These are phyloP conservation scores for Ferrisia virgata DNA, from an alignment of 2,888 invertebrate species.

Conservation along the genomic window DNA sequence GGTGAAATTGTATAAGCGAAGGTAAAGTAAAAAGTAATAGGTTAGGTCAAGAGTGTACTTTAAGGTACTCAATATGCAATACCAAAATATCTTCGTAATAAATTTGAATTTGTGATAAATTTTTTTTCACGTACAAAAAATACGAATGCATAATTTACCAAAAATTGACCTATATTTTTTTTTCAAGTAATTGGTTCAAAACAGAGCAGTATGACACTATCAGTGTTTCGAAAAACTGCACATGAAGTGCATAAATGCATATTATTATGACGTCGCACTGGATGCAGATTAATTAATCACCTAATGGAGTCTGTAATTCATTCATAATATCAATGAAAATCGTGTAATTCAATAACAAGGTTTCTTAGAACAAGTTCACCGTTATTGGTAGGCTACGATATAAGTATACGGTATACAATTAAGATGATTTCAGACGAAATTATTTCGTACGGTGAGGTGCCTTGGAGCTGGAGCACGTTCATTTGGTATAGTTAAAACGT, in stretches of 20 bases:
- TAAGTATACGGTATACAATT: background rate
- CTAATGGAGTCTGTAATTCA: background rate
- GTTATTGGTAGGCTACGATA: no score
- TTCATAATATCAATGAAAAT: constrained; percentile 10
- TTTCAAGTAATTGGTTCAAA: background rate
- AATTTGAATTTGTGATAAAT: background rate
- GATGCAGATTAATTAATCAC: background rate
- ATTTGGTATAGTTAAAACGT: no score
- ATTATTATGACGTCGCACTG: no score
- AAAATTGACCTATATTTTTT: background rate
- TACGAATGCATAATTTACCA: no score
- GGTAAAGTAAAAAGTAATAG: constrained; percentile 15
- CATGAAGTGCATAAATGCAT: no score
- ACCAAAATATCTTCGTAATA: background rate
- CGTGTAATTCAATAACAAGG: constrained; percentile 20
- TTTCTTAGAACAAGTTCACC: constrained; percentile 17
- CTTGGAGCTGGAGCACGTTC: background rate
- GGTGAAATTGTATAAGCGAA: background rate
- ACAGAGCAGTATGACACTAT: no score
- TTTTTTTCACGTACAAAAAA: background rate
- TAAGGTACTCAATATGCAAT: background rate
- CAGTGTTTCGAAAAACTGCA: no score
- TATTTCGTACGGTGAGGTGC: background rate
- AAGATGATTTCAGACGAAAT: background rate
- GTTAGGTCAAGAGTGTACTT: constrained; percentile 13